phyloP scores from a whole-genome alignment of 2,113 vertebrate genomes.

The Entelurus aequoreus region DNA sequence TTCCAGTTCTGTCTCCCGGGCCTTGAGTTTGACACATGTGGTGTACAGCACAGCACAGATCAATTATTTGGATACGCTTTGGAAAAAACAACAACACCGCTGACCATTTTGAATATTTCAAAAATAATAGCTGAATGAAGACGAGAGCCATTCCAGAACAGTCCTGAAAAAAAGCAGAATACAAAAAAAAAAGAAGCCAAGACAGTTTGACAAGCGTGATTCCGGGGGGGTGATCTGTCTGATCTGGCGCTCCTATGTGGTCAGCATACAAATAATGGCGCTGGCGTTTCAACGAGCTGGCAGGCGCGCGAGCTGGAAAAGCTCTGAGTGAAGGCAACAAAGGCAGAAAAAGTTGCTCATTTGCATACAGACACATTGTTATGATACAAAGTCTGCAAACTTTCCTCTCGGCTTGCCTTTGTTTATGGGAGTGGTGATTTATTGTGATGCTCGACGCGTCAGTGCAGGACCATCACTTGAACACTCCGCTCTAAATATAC shows the following conservation, averaged over 20 bases:
- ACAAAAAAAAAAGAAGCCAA: not conserved
- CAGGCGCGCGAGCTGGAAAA: not conserved
- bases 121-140: too few species aligned
- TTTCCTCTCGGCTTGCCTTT: conserved; percentile 12
- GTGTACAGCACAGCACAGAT: too few species aligned
- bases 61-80: too few species aligned
- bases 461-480: conserved; percentile 16
- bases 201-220: conserved; percentile 9
- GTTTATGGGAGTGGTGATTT: not conserved
- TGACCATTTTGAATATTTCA: too few species aligned
- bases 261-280: conserved; percentile 3
- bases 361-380: not conserved
- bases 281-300: not conserved
- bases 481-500: conserved; percentile 18
- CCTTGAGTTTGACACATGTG: too few species aligned
- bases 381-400: not conserved
- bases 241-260: not conserved
- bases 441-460: conserved; percentile 19
- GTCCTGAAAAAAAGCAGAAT: not conserved
- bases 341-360: not conserved
- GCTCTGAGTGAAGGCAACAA: not conserved
- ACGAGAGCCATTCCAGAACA: not conserved
- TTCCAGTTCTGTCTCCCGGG: too few species aligned
- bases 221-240: conserved; percentile 3
- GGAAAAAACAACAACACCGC: too few species aligned